A percentile compares a stretch with the other conserved stretches of the same genome.
These are phyloP conservation scores for Andricus quercusramuli DNA, from an alignment of 2,888 invertebrate species.

Conservation along the genomic window DNA sequence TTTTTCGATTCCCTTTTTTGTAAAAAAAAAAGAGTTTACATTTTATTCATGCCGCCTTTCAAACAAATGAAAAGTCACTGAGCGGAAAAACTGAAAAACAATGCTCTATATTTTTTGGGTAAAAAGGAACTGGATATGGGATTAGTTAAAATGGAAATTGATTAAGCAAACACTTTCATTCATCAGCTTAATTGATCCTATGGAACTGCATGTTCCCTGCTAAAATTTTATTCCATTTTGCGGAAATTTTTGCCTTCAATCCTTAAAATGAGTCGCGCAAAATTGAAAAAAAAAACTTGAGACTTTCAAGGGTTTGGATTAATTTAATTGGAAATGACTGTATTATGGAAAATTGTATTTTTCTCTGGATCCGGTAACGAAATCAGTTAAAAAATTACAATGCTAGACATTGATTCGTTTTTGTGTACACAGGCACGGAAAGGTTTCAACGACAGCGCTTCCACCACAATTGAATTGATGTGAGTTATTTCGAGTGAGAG, in stretches of 20 bases:
- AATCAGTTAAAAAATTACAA: background rate
- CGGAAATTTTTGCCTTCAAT: too few species aligned
- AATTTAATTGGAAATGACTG: too few species aligned
- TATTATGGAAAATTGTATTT: background rate
- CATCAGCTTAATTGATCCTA: background rate
- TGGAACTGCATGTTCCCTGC: background rate
- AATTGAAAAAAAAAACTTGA: too few species aligned
- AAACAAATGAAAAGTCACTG: background rate
- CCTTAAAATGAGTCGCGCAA: too few species aligned
- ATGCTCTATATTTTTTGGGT: background rate
- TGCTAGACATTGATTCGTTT: background rate
- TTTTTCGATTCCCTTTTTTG: background rate
- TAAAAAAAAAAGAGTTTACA: conserved; percentile 3
- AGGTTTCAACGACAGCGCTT: background rate
- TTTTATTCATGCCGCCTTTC: background rate
- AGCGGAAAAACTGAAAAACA: background rate
- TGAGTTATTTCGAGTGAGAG: conserved; percentile 27
- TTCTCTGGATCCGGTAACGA: background rate
- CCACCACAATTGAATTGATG: conserved; percentile 3
- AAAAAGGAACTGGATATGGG: background rate
- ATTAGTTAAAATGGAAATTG: background rate
- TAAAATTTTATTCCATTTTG: too few species aligned
- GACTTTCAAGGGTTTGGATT: too few species aligned
- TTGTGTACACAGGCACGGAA: background rate
- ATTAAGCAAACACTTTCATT: background rate